Evolutionary conservation across 92 coral and sea anemone species (phyloP).

Genomic region (Paragorgia papillata): DNA sequence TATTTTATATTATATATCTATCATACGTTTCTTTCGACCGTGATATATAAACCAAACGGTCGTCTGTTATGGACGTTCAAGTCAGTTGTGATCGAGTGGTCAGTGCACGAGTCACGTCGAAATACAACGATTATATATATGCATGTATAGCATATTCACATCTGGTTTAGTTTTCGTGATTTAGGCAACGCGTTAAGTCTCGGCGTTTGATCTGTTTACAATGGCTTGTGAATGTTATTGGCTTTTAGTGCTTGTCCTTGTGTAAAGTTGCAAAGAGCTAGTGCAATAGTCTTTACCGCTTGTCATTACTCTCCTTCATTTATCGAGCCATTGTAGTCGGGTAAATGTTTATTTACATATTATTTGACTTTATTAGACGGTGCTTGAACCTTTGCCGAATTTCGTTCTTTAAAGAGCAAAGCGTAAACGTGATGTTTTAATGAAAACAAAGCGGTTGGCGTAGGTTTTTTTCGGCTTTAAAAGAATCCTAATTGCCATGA

Average conservation of each 20-base stretch:
- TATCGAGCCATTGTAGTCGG: slow-evolving; percentile 43
- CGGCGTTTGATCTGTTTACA: slow-evolving; percentile 20
- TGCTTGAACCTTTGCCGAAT: neutral
- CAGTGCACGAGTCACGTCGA: neutral
- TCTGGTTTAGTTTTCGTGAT: neutral
- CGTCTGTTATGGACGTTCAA: too few relatives aligned
- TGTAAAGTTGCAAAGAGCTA: neutral
- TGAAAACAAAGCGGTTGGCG: slow-evolving; percentile 5
- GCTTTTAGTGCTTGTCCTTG: slow-evolving; percentile 4
- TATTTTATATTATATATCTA: too few relatives aligned
- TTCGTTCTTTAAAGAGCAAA: neutral
- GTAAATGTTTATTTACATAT: slow-evolving; percentile 50
- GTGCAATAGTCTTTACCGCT: slow-evolving; percentile 7
- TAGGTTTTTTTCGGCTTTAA: slow-evolving; percentile 5
- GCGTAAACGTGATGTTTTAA: neutral
- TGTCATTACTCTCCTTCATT: slow-evolving; percentile 30
- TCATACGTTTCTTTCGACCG: too few relatives aligned
- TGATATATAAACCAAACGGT: too few relatives aligned
- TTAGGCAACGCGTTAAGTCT: neutral
- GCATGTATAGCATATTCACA: neutral
- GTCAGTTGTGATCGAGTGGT: neutral
- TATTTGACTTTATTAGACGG: slow-evolving; percentile 44
- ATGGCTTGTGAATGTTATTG: slow-evolving; percentile 2
- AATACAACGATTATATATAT: neutral
- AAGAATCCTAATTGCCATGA: slow-evolving; percentile 17